Evolutionary conservation across 2,113 vertebrate genomes (phyloP).

Genomic region (Mesembrinibis cayennensis): DNA sequence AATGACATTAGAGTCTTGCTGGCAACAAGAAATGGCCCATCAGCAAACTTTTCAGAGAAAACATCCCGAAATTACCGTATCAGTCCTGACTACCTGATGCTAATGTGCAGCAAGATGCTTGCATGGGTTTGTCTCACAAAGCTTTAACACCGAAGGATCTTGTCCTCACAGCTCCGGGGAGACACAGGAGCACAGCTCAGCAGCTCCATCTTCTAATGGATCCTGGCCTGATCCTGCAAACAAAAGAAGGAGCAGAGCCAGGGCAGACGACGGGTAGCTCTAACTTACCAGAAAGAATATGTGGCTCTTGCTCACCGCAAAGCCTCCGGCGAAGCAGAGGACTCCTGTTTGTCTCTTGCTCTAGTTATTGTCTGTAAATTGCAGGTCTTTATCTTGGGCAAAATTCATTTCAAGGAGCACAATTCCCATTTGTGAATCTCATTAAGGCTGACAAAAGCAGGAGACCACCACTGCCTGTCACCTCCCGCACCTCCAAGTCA

Average conservation of each 20-base stretch:
- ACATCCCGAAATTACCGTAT: background rate
- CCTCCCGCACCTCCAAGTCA: background rate
- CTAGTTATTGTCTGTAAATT: background rate
- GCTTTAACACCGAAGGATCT: background rate
- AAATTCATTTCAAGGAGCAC: background rate
- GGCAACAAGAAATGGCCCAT: background rate
- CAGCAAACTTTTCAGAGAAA: slow-evolving; percentile 7
- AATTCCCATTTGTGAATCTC: background rate
- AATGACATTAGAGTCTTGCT: background rate
- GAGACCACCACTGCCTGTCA: background rate
- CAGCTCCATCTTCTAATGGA: background rate
- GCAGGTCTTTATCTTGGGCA: background rate
- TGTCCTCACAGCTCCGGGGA: background rate
- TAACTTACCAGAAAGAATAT: rapidly evolving
- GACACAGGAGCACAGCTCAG: background rate
- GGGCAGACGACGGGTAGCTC: background rate
- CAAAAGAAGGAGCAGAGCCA: background rate
- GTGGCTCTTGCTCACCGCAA: background rate
- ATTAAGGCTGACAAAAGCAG: background rate
- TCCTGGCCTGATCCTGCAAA: background rate
- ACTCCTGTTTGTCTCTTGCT: background rate
- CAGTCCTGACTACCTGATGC: background rate
- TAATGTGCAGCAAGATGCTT: background rate
- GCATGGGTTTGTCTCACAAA: background rate
- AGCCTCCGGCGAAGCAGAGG: background rate